Conservation (phyloP, 2,888 invertebrate genomes). For the Clitarchus hookeri region DNA sequence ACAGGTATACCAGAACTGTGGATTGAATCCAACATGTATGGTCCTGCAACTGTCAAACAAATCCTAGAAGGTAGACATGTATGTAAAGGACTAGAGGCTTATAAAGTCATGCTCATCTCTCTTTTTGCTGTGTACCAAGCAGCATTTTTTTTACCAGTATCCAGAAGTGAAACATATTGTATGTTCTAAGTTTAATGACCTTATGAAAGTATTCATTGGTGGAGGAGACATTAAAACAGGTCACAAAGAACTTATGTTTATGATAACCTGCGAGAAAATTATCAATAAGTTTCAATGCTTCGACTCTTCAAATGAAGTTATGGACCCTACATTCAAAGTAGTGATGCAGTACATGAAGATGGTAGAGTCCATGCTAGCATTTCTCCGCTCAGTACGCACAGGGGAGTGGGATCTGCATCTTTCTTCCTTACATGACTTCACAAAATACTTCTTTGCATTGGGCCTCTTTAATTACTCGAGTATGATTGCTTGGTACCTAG, state of each 20-base stretch:
- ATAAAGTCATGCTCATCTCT: not conserved
- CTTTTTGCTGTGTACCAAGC: not conserved
- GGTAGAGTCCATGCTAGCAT: slow-evolving; percentile 16
- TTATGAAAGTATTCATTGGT: not conserved
- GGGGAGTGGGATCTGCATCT: slow-evolving; percentile 12
- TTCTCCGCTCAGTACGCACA: slow-evolving; percentile 11
- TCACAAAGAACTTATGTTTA: not conserved
- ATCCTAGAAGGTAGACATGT: slow-evolving; percentile 22
- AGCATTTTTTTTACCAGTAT: not conserved
- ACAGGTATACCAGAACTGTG: not conserved
- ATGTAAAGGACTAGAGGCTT: slow-evolving; percentile 6
- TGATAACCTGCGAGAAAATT: not conserved
- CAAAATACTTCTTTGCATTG: slow-evolving; percentile 18
- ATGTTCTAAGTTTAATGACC: not conserved
- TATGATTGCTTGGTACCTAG: slow-evolving; percentile 19
- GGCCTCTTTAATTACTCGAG: not conserved
- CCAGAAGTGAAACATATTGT: not conserved
- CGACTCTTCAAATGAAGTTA: not conserved
- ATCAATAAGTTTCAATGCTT: not conserved
- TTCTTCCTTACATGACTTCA: not conserved
- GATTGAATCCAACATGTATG: not conserved
- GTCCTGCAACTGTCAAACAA: not conserved
- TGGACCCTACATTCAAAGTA: not conserved
- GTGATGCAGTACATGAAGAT: slow-evolving; percentile 11
- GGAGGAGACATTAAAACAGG: not conserved